A percentile compares a stretch with the other conserved stretches of the same genome.
Conservation (phyloP, 53 echinoderm and acorn worm genomes). For the Crossaster papposus region DNA sequence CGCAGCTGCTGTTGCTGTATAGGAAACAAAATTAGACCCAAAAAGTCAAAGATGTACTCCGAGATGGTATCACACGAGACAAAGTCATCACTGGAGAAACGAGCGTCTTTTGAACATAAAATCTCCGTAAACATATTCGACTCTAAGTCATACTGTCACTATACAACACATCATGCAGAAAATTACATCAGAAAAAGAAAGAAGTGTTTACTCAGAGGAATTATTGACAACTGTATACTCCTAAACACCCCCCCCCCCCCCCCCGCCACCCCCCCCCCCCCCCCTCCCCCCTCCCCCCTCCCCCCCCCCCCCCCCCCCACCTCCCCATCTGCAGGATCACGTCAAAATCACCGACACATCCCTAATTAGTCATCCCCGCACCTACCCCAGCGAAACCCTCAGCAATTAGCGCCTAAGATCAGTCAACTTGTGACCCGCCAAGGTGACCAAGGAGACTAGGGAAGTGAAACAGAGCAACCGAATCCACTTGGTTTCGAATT, state of each 20-base stretch:
- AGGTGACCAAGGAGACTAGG: neutral
- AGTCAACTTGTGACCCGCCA: slow-evolving; percentile 23
- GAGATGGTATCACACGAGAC: too few species aligned
- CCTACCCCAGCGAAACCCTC: slow-evolving; percentile 8
- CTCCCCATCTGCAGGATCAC: neutral
- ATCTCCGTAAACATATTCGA: too few species aligned
- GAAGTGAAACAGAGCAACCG: neutral
- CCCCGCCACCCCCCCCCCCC: neutral
- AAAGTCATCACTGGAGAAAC: too few species aligned
- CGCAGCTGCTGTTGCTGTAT: too few species aligned
- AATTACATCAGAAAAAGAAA: neutral
- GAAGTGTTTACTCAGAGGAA: neutral
- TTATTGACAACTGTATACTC: neutral
- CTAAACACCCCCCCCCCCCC: too few species aligned
- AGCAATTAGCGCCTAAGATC: slow-evolving; percentile 24
- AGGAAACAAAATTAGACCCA: too few species aligned
- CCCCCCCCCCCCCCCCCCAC: too few species aligned
- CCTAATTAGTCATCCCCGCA: slow-evolving; percentile 2
- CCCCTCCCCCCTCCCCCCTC: neutral
- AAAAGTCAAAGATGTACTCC: too few species aligned
- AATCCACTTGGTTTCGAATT: neutral
- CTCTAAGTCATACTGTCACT: too few species aligned
- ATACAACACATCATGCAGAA: neutral
- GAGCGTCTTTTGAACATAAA: too few species aligned
- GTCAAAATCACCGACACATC: neutral